Evolutionary conservation across 2,113 vertebrate genomes (phyloP), one percentile per base, ranked within the genome.

Genomic region (Etheostoma spectabile): DNA sequence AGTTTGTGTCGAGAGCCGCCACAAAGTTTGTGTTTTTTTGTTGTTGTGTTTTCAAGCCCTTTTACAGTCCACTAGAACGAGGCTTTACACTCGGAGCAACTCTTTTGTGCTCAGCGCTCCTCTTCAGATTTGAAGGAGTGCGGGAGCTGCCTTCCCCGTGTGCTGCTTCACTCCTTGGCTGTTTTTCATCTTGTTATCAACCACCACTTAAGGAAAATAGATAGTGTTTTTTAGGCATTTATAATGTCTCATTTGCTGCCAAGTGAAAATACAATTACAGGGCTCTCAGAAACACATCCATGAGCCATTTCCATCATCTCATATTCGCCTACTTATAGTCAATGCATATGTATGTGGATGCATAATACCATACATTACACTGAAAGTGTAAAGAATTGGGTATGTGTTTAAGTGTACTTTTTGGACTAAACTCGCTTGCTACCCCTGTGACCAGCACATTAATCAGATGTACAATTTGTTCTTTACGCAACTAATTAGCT

Each of bases 381-480:
- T 16, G 49, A 76, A 62, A 12, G 52, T 60, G 35, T 30, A 4
- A 15, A 74, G 49, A 76, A 64, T 70, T 52, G 16, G 18, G 24
- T 42, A 5, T 69, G 38, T 77, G 61, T 52, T 77, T 12, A 18
- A 52, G 70, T 85, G 69, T 24, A n/a, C 27, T 64, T 74, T 77
- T 74, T 51, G 71, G n/a, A 35, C 68, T 21, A 18, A 45, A 18
- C 48, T 84, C 14, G 11, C 53, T 49, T 30, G 57, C 81, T 65
- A 1, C 74, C 77, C n/a, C 46, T 33, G 38, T 35, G 77, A 76
- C 83, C 78, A 7, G 35, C 59, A 6, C 87, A 92, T 92, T 88
- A 88, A 92, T 93, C 89, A 89, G 42, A 88, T 61, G 61, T 88
- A 70, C 63, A 76, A 56, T 84, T 79, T 85, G 63, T 89, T 87